A percentile compares a stretch with the other conserved stretches of the same genome.
phyloP scores from a whole-genome alignment of 2,797 vertebrate species.

The Balearica regulorum region DNA sequence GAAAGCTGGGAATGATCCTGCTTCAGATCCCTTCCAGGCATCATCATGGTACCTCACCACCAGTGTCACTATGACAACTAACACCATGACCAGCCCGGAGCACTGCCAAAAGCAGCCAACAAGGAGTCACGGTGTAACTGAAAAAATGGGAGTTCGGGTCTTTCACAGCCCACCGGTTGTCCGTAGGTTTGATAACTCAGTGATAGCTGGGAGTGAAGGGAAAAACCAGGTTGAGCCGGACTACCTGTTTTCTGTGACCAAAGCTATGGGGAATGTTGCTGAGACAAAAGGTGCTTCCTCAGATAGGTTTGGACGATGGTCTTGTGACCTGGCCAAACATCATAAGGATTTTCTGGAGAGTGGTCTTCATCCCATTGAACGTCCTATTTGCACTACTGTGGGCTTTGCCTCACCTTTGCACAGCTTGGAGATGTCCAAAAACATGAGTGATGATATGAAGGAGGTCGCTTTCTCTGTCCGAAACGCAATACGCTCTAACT shows the following conservation, averaged over 20 bases:
- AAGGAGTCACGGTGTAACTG: conserved; percentile 70
- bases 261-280: conserved; percentile 69
- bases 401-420: conserved; percentile 83
- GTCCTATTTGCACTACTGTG: conserved; percentile 82
- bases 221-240: conserved; percentile 62
- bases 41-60: conserved; percentile 95
- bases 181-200: conserved; percentile 73
- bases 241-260: conserved; percentile 70
- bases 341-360: conserved; percentile 81
- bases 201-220: conserved; percentile 54
- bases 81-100: conserved; percentile 89
- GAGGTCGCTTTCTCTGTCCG: conserved; percentile 94
- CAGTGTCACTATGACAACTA: conserved; percentile 93
- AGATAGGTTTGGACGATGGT: conserved; percentile 86
- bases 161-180: conserved; percentile 85
- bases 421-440: conserved; percentile 89
- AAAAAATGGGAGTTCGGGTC: conserved; percentile 83
- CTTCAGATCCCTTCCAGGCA: conserved; percentile 81
- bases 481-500: conserved; percentile 83
- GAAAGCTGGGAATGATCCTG: conserved; percentile 56
- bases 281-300: conserved; percentile 75
- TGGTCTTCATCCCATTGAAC: conserved; percentile 79
- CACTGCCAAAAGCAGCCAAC: conserved; percentile 86
- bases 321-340: conserved; percentile 77
- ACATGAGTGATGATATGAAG: conserved; percentile 98